These are phyloP conservation scores for Drosophila teissieri DNA, from an alignment of 1,140 invertebrate species.

Conservation along the genomic window DNA sequence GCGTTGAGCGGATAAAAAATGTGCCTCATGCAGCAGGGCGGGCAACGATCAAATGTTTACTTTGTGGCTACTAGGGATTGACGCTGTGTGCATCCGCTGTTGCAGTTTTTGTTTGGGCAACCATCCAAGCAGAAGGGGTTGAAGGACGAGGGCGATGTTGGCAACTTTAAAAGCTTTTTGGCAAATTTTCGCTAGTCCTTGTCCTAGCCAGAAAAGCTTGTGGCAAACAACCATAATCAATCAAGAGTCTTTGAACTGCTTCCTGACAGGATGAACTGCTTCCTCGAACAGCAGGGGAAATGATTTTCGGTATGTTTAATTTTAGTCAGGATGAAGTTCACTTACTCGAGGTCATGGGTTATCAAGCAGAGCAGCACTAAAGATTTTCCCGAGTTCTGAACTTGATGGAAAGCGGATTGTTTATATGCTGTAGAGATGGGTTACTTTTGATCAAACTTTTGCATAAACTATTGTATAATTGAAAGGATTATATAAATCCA, in stretches of 20 bases:
- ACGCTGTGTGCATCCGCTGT: slow-evolving; percentile 45
- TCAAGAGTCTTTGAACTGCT: slow-evolving; percentile 11
- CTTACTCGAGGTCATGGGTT: background rate
- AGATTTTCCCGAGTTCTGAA: background rate
- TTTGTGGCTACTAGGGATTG: slow-evolving; percentile 43
- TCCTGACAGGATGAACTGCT: background rate
- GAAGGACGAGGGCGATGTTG: slow-evolving; percentile 1
- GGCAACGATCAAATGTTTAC: slow-evolving; percentile 56
- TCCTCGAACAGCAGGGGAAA: background rate
- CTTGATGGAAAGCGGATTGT: background rate
- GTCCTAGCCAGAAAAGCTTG: slow-evolving; percentile 11
- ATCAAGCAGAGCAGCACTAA: background rate
- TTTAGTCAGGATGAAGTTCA: background rate
- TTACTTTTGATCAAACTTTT: too few species aligned
- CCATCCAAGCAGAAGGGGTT: slow-evolving; percentile 8
- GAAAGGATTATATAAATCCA: too few species aligned
- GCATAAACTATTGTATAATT: too few species aligned
- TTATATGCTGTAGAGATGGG: too few species aligned
- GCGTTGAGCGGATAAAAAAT: background rate
- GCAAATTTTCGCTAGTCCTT: slow-evolving; percentile 30
- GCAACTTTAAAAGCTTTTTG: slow-evolving; percentile 54
- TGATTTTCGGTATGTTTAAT: slow-evolving; percentile 3
- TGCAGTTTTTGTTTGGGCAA: slow-evolving; percentile 53
- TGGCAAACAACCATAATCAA: slow-evolving; percentile 42
- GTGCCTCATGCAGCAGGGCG: background rate